Conservation (phyloP, 92 coral and sea anemone species). For the Hydrozoanthus gracilis region DNA sequence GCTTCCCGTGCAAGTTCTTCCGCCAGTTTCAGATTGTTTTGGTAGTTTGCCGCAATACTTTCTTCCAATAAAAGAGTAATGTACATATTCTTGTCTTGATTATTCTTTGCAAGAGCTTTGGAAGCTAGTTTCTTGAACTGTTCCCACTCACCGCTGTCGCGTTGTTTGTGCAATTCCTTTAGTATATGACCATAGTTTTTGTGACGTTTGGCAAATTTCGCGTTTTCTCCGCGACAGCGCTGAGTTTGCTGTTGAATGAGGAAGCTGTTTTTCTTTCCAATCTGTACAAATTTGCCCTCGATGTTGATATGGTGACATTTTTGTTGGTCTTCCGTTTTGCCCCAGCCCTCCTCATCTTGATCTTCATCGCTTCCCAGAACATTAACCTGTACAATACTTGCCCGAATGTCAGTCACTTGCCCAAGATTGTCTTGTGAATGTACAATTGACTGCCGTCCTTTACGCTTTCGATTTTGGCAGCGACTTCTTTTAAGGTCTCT, state of each 20-base stretch:
- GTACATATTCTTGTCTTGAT: neutral
- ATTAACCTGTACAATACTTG: neutral
- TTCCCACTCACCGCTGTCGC: conserved; percentile 27
- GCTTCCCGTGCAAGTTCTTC: conserved; percentile 17
- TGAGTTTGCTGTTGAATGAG: neutral
- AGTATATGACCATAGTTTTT: neutral
- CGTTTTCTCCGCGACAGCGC: conserved; percentile 11
- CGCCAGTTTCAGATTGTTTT: neutral
- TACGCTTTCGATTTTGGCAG: neutral
- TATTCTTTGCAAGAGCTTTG: neutral
- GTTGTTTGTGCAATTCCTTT: conserved; percentile 16
- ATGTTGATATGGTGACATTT: neutral
- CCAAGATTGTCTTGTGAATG: neutral
- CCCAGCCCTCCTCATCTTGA: neutral
- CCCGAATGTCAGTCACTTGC: neutral
- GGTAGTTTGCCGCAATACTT: conserved; percentile 32
- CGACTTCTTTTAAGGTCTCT: neutral
- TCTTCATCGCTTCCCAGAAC: neutral
- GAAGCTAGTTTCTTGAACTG: conserved; percentile 9
- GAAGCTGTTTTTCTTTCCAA: neutral
- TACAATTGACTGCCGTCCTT: neutral
- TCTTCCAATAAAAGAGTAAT: conserved; percentile 26
- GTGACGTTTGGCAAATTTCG: conserved; percentile 19
- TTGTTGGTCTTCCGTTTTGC: neutral
- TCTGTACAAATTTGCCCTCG: neutral